Conservation (phyloP, 2,888 invertebrate genomes). For the Thymelicus sylvestris region DNA sequence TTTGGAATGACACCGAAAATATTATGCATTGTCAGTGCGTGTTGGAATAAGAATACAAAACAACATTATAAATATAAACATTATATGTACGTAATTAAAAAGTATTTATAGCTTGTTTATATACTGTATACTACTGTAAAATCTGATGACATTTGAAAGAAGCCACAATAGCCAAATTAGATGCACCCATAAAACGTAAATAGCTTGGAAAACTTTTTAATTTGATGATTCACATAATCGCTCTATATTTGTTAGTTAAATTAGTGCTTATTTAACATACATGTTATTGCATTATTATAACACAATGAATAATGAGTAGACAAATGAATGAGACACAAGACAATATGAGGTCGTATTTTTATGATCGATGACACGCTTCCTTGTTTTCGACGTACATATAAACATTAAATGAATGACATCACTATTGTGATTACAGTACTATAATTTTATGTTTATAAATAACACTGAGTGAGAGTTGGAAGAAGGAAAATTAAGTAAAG, state of each 20-base stretch:
- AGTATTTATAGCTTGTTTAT: too few species aligned
- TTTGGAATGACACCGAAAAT: background rate
- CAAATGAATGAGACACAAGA: constrained; percentile 23
- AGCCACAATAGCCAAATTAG: background rate
- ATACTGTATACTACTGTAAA: too few species aligned
- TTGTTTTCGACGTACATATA: constrained; percentile 17
- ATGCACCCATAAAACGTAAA: background rate
- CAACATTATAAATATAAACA: too few species aligned
- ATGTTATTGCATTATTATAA: constrained; percentile 9
- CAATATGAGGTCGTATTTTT: constrained; percentile 10
- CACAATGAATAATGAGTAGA: constrained; percentile 11
- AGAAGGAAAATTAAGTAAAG: too few species aligned
- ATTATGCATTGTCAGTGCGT: too few species aligned
- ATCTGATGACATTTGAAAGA: too few species aligned
- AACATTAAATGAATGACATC: too few species aligned
- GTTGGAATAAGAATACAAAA: too few species aligned
- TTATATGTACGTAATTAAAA: too few species aligned
- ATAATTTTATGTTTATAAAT: too few species aligned
- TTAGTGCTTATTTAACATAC: constrained; percentile 6
- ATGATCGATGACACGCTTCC: constrained; percentile 8
- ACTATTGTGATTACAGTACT: too few species aligned
- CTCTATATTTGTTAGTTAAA: constrained; percentile 9
- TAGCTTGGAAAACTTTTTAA: background rate
- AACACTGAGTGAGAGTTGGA: too few species aligned
- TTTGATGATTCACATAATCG: constrained; percentile 12